Conservation (phyloP, 2,797 vertebrate species). For the Myotis pilosus region DNA sequence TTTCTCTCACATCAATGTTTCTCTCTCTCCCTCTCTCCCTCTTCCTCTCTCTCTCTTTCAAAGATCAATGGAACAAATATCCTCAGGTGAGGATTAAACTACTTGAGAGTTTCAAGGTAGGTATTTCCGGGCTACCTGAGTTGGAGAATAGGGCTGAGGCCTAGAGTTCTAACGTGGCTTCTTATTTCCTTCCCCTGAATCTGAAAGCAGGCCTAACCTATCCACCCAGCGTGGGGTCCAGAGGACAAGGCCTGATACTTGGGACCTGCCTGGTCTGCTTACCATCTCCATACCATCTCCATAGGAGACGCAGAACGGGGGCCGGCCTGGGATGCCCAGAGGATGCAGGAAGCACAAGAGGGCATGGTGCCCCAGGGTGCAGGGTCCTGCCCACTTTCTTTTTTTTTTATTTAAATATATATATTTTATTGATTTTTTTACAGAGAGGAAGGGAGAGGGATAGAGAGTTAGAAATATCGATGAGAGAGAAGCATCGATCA, state of each 20-base stretch:
- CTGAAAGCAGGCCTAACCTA: neutral
- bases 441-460: no score
- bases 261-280: neutral
- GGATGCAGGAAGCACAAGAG: neutral
- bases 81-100: no score
- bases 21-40: no score
- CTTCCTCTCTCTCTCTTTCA: no score
- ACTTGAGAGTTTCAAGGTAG: no score
- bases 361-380: fast-evolving
- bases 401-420: no score
- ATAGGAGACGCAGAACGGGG: neutral
- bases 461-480: no score
- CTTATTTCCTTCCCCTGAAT: neutral
- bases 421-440: no score
- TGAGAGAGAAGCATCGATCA: no score
- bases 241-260: neutral
- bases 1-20: no score
- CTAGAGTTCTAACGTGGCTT: neutral
- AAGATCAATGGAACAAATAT: no score
- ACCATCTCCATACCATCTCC: fast-evolving
- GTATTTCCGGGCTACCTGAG: neutral
- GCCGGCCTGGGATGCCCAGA: fast-evolving
- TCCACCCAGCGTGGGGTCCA: no score
- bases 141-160: neutral
- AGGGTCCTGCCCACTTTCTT: neutral